These are phyloP conservation scores for Eulacestoma nigropectus DNA, from an alignment of 2,113 vertebrate genomes.

Conservation along the genomic window DNA sequence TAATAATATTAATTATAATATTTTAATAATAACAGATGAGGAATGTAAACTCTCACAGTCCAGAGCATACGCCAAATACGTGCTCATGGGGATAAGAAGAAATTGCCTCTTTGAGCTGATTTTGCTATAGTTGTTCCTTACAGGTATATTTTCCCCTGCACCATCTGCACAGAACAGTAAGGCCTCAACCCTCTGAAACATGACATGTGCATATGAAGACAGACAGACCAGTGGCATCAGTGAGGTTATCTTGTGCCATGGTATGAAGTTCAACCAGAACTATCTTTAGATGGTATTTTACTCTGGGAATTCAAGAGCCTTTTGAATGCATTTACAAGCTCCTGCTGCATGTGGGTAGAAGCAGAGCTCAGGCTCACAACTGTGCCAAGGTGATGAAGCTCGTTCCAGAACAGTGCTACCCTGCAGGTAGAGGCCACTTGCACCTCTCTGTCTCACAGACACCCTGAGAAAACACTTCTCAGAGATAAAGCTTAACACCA, in stretches of 20 bases:
- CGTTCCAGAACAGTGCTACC: not conserved
- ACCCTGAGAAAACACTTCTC: not conserved
- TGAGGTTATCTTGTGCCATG: not conserved
- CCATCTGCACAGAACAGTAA: not conserved
- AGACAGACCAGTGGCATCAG: not conserved
- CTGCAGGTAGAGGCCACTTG: not conserved
- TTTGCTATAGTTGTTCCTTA: not conserved
- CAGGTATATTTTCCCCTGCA: not conserved
- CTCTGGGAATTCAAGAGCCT: not conserved
- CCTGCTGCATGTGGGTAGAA: not conserved
- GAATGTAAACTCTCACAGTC: not conserved
- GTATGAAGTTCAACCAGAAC: not conserved
- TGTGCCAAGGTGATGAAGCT: not conserved
- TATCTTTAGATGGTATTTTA: not conserved
- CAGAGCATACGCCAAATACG: not conserved
- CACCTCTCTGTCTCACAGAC: not conserved
- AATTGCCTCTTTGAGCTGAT: not conserved
- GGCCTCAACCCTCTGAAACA: not conserved
- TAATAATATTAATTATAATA: not conserved
- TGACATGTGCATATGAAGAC: accelerated
- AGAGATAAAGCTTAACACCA: not conserved
- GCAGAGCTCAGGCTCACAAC: not conserved
- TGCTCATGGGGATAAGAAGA: not conserved
- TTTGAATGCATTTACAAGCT: not conserved
- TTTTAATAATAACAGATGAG: not conserved